Evolutionary conservation across 2,888 invertebrate genomes (phyloP).

Genomic region (Antheraea yamamai): DNA sequence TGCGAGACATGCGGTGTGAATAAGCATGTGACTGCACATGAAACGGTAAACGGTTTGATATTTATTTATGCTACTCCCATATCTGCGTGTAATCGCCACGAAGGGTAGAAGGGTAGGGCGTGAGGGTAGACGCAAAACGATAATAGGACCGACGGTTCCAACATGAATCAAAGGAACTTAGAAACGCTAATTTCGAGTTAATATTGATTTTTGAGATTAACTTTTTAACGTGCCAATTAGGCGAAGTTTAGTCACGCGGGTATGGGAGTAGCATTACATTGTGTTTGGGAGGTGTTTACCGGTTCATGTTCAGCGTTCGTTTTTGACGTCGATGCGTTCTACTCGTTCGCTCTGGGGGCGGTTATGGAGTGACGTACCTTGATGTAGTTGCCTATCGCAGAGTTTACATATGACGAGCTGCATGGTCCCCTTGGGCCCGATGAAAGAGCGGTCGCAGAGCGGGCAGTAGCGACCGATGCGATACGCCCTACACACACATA

Average conservation of each 20-base stretch:
- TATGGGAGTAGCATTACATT: too few relatives aligned
- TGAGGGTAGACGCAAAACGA: too few relatives aligned
- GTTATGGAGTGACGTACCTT: conserved; percentile 68
- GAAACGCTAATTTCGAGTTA: too few relatives aligned
- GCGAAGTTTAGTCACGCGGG: too few relatives aligned
- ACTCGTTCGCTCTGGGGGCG: conserved; percentile 41
- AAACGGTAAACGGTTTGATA: conserved; percentile 21
- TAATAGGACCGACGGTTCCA: too few relatives aligned
- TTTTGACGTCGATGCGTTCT: conserved; percentile 34
- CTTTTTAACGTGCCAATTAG: too few relatives aligned
- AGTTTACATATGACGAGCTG: conserved; percentile 83
- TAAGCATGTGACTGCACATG: conserved; percentile 27
- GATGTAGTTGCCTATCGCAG: conserved; percentile 82
- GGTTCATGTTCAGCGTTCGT: conserved; percentile 26
- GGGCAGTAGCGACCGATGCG: conserved; percentile 88
- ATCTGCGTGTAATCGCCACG: too few relatives aligned
- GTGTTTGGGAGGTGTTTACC: not conserved
- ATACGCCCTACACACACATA: conserved; percentile 84
- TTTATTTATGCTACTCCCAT: not conserved
- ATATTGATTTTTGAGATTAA: too few relatives aligned
- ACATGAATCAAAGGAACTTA: too few relatives aligned
- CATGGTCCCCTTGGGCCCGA: conserved; percentile 85
- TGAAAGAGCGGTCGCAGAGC: conserved; percentile 86
- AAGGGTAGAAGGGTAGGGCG: too few relatives aligned
- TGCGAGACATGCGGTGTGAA: conserved; percentile 32